phyloP scores from a whole-genome alignment of 2,113 vertebrate species.

The Tor tambroides region DNA sequence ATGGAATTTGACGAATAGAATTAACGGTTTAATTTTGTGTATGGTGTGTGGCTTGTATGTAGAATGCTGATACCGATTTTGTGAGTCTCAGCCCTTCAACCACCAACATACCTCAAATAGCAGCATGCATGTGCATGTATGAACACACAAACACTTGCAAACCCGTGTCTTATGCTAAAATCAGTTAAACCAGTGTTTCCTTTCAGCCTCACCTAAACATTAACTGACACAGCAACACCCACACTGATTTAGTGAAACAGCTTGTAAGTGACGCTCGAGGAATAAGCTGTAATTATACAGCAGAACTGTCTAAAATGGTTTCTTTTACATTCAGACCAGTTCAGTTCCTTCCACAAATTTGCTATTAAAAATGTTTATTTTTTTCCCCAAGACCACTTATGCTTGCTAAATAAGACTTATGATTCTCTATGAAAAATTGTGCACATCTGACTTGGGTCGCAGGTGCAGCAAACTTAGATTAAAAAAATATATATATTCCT shows the following conservation, averaged over 20 bases:
- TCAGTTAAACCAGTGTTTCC: slow-evolving; percentile 23
- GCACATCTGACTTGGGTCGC: neutral
- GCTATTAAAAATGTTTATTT: neutral
- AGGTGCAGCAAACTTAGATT: neutral
- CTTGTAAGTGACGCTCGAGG: neutral
- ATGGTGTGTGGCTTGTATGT: neutral
- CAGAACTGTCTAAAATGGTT: neutral
- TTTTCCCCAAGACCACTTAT: neutral
- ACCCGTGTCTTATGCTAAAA: neutral
- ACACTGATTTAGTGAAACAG: neutral
- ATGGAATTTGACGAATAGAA: neutral
- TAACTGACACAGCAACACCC: slow-evolving; percentile 22
- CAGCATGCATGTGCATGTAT: neutral
- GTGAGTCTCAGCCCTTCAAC: neutral
- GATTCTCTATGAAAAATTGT: neutral
- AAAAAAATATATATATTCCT: neutral
- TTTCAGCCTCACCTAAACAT: neutral
- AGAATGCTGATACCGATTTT: neutral
- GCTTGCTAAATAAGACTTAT: neutral
- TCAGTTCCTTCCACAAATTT: neutral
- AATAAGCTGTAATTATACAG: neutral
- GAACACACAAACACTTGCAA: neutral
- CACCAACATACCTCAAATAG: neutral
- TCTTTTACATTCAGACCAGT: neutral
- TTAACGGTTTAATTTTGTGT: neutral